Evolutionary conservation across 1,140 invertebrate genomes (phyloP).

Genomic region (Limonius californicus): DNA sequence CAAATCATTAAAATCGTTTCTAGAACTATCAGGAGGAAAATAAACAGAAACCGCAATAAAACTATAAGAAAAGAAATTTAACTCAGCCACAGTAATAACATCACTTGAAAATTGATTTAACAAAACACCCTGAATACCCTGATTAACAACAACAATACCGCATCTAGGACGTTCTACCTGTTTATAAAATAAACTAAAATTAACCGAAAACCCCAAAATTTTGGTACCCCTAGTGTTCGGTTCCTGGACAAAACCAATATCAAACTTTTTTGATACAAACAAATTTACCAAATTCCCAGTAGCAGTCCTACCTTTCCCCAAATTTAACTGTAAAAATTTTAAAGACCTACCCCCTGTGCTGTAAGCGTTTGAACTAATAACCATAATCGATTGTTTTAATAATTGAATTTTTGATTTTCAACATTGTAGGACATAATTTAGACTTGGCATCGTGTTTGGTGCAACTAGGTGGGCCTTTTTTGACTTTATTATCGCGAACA

Average conservation of each 20-base stretch:
- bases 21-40: too few species aligned
- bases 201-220: neutral
- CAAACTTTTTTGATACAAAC: neutral
- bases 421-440: neutral
- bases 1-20: too few species aligned
- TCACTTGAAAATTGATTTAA: too few species aligned
- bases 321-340: neutral
- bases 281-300: neutral
- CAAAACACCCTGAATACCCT: too few species aligned
- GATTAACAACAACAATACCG: too few species aligned
- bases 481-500: neutral
- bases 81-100: too few species aligned
- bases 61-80: too few species aligned
- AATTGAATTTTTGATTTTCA: neutral
- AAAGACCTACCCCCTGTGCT: neutral
- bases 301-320: neutral
- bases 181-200: too few species aligned
- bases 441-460: neutral
- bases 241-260: neutral
- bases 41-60: too few species aligned
- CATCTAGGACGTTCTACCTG: too few species aligned
- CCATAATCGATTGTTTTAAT: neutral
- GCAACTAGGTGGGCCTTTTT: neutral
- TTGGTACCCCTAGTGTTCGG: neutral
- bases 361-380: neutral